A percentile compares a stretch with the other conserved stretches of the same genome.
phyloP scores from a whole-genome alignment of 2,888 invertebrate species.

The Drymonia ruficornis region DNA sequence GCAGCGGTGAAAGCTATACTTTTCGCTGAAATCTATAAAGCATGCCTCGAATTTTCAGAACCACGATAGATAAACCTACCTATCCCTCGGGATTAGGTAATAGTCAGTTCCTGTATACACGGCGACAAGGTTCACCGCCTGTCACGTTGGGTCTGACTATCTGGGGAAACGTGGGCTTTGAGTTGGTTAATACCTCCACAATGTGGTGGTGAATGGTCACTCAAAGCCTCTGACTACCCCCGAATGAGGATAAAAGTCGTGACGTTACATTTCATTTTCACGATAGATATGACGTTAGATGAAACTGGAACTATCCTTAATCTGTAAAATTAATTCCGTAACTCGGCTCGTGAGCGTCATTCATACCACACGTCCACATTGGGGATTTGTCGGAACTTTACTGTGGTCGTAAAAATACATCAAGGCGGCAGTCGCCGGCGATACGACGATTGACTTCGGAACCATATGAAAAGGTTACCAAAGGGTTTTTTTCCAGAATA shows the following conservation, averaged over 20 bases:
- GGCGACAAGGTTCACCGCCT: too few relatives aligned
- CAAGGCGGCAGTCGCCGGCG: slow-evolving; percentile 9
- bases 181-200: too few relatives aligned
- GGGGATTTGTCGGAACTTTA: slow-evolving; percentile 24
- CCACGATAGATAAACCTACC: neutral
- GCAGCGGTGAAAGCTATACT: neutral
- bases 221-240: too few relatives aligned
- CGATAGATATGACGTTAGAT: neutral
- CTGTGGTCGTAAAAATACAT: slow-evolving; percentile 31
- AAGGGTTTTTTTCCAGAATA: too few relatives aligned
- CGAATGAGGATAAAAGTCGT: too few relatives aligned
- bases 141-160: too few relatives aligned
- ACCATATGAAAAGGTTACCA: neutral
- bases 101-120: too few relatives aligned
- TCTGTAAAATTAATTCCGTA: slow-evolving; percentile 20
- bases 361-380: slow-evolving; percentile 9
- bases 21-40: neutral
- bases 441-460: neutral
- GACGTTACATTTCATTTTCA: too few relatives aligned
- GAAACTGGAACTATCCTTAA: slow-evolving; percentile 7
- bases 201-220: too few relatives aligned
- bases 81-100: too few relatives aligned
- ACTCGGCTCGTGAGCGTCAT: slow-evolving; percentile 18
- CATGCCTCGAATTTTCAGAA: neutral
- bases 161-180: too few relatives aligned